Evolutionary conservation across 2,797 vertebrate genomes (phyloP), one percentile per base, ranked within the genome.

Genomic region (Trachops cirrhosus): DNA sequence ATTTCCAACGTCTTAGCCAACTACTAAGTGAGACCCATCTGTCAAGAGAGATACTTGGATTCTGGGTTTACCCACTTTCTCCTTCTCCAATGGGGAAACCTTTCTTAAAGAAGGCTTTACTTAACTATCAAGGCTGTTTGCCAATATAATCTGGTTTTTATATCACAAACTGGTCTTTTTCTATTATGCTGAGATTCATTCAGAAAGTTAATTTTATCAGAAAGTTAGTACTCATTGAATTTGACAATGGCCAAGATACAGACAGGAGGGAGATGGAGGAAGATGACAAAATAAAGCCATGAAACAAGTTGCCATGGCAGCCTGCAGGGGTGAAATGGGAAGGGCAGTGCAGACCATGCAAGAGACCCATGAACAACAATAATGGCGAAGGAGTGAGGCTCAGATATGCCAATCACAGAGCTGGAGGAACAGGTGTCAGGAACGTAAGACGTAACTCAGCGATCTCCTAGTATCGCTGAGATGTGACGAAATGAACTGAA

Each of bases 181-280:
- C 82, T 50, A 29, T 57, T 92, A 96, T 78, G 93, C 88, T 84
- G 96, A 95, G 91, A 89, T 46, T 83, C 87, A 96, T 34, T 97
- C 67, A 86, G 89, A 94, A 97, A 71, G 59, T 46, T 79, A 89
- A 94, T 64, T 97, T 75, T 82, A 94, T 57, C 95, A 97, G 97
- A 97, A 98, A 98, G 97, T 92, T 96, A 96, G 93, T 32, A 84
- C 73, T 74, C 91, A 82, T 21, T 94, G 79, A 96, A 93, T 96
- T 93, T 71, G 86, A 90, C 96, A 77, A 97, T 93, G 52, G 95
- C 97, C 97, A 98, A 96, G 96, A 97, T 34, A 54, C 21, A 82
- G 89, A 46, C 22, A 75, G 26, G 29, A 85, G 48, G 37, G 48
- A 86, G 54, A 48, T 0, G 22, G 34, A 86, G 8, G 50, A 89